A percentile compares a stretch with the other conserved stretches of the same genome.
Evolutionary conservation across 2,888 invertebrate species (phyloP).

Genomic region (Cordilura impudica): DNA sequence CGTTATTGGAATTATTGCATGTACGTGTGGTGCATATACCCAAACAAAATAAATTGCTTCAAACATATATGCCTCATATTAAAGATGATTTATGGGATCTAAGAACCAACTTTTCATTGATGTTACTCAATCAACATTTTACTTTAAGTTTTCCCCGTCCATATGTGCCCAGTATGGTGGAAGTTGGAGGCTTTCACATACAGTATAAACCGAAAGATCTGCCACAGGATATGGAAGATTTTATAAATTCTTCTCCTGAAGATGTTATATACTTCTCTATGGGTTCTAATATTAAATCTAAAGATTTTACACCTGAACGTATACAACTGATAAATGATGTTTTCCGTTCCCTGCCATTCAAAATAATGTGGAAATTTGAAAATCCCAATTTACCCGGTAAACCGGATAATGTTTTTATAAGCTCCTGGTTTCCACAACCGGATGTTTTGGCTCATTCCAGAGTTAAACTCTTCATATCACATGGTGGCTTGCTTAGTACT

Average conservation of each 20-base stretch:
- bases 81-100: too few species aligned
- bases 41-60: constrained; percentile 67
- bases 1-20: constrained; percentile 61
- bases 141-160: constrained; percentile 69
- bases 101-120: constrained; percentile 68
- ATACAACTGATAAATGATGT: constrained; percentile 41
- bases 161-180: constrained; percentile 70
- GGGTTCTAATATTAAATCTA: constrained; percentile 75
- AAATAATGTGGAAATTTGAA: constrained; percentile 78
- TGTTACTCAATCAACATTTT: constrained; percentile 74
- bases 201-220: constrained; percentile 67
- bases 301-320: constrained; percentile 65
- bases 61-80: constrained; percentile 61
- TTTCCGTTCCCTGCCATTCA: constrained; percentile 64
- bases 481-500: constrained; percentile 77
- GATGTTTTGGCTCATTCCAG: constrained; percentile 76
- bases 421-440: constrained; percentile 75
- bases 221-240: constrained; percentile 70
- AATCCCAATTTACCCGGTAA: constrained; percentile 69
- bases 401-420: constrained; percentile 68
- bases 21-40: constrained; percentile 68
- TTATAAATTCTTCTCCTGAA: constrained; percentile 71
- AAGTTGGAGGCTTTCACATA: constrained; percentile 74
- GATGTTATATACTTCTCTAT: constrained; percentile 79
- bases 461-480: constrained; percentile 75